Percentiles rank a stretch among this genome's conserved stretches.
Evolutionary conservation across 2,113 vertebrate species (phyloP).

Genomic region (Macaca mulatta): DNA sequence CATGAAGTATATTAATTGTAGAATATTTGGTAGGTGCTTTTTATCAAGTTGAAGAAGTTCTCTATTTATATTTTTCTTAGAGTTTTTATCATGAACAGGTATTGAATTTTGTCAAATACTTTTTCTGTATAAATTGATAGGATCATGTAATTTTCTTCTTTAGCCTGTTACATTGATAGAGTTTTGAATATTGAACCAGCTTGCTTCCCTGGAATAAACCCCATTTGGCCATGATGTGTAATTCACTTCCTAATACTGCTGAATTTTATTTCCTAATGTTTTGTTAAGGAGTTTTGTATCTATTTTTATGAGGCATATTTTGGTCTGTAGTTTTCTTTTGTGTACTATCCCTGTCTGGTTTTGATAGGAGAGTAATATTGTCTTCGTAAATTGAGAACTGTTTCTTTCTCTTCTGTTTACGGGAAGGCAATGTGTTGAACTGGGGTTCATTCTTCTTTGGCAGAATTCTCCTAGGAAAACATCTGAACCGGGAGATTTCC

Average conservation of each 20-base stretch:
- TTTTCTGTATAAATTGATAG: background rate
- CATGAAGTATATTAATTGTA: background rate
- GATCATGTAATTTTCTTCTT: background rate
- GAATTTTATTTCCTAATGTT: background rate
- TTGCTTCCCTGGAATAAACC: background rate
- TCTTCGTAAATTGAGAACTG: background rate
- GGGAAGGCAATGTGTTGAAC: background rate
- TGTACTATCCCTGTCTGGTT: background rate
- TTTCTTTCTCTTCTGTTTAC: background rate
- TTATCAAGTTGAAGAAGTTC: background rate
- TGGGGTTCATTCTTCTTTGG: background rate
- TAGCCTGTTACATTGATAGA: background rate
- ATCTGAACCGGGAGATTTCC: background rate
- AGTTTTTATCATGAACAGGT: background rate
- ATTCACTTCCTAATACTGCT: background rate
- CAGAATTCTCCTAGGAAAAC: constrained; percentile 15
- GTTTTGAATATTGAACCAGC: background rate
- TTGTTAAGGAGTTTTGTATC: background rate
- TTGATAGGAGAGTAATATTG: background rate
- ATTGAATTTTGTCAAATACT: background rate
- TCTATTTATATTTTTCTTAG: background rate
- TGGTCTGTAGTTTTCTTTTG: background rate
- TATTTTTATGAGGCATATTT: background rate
- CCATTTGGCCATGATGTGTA: background rate
- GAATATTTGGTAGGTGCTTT: background rate